Percentiles rank a stretch among this genome's conserved stretches.
phyloP scores from a whole-genome alignment of 1,140 invertebrate genomes.

The Dendroctonus ponderosae region DNA sequence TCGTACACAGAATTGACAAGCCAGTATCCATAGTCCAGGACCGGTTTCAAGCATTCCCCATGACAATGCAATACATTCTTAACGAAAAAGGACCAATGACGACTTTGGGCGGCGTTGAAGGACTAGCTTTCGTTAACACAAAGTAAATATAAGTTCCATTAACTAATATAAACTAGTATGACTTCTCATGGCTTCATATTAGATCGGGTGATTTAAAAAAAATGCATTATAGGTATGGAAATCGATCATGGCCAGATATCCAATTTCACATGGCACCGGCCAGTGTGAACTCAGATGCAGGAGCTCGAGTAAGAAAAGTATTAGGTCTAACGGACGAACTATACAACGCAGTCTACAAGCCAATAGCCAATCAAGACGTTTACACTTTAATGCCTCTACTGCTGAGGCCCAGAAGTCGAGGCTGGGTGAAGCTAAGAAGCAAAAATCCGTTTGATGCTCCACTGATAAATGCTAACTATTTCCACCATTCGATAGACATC shows the following conservation, averaged over 20 bases:
- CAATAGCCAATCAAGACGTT: constrained; percentile 65
- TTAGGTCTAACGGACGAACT: constrained; percentile 79
- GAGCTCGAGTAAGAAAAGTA: constrained; percentile 71
- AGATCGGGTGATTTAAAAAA: not conserved
- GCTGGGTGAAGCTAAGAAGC: constrained; percentile 70
- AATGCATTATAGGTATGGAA: constrained; percentile 47
- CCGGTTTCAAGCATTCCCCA: constrained; percentile 67
- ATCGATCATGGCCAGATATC: constrained; percentile 75
- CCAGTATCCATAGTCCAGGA: constrained; percentile 75
- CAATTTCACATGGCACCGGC: constrained; percentile 87
- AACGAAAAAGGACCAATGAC: constrained; percentile 80
- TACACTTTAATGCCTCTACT: constrained; percentile 83
- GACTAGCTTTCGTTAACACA: constrained; percentile 81
- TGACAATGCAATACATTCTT: constrained; percentile 76
- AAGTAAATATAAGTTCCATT: constrained; percentile 15
- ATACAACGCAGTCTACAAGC: constrained; percentile 74
- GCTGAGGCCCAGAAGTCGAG: constrained; percentile 75
- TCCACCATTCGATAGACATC: constrained; percentile 73
- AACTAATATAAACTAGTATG: not conserved
- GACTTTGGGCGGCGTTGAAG: constrained; percentile 79
- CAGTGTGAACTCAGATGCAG: constrained; percentile 76
- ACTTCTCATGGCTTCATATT: not conserved
- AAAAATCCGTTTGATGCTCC: constrained; percentile 84
- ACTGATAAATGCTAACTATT: constrained; percentile 86
- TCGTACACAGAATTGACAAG: constrained; percentile 61